These are phyloP conservation scores for Thryonomys swinderianus DNA, from an alignment of 2,113 vertebrate species.

Conservation along the genomic window DNA sequence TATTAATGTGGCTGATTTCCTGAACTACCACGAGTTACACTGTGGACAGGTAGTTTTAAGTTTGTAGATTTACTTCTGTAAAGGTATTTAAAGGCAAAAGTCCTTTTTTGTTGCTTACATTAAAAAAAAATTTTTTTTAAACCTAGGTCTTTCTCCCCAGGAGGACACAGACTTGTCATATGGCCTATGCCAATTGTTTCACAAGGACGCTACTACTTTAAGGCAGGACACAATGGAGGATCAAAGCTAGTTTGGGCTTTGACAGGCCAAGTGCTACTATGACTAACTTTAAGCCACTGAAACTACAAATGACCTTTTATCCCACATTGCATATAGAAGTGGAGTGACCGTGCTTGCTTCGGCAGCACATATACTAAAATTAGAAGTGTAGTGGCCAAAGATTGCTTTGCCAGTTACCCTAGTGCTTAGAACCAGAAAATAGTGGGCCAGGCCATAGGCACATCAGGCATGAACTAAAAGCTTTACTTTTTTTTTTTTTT, in stretches of 20 bases:
- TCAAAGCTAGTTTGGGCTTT: constrained; percentile 3
- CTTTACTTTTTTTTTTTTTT: constrained; percentile 2
- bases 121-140: background rate
- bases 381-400: background rate
- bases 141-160: background rate
- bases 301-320: constrained; percentile 7
- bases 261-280: background rate
- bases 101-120: background rate
- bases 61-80: background rate
- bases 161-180: background rate
- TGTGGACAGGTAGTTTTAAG: background rate
- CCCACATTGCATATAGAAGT: background rate
- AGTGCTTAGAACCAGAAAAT: background rate
- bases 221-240: background rate
- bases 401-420: background rate
- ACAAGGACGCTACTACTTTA: background rate
- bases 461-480: background rate
- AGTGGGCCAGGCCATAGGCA: background rate
- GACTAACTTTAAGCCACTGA: background rate
- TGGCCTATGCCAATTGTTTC: constrained; percentile 5
- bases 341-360: too few species aligned
- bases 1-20: too few species aligned
- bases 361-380: too few species aligned
- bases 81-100: background rate
- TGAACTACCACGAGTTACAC: background rate